Conservation (phyloP, 2,888 invertebrate genomes). For the Eurois occulta region DNA sequence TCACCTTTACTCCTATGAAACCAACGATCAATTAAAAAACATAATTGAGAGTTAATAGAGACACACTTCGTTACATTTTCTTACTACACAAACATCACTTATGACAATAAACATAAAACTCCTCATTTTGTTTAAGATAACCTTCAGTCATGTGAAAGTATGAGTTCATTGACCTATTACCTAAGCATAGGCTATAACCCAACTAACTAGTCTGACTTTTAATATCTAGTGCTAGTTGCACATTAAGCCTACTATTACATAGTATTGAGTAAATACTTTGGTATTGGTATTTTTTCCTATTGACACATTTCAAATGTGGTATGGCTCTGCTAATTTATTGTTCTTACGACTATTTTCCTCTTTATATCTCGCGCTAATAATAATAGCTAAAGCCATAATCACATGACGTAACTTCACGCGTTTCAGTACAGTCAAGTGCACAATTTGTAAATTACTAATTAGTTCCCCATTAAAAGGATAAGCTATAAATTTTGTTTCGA, state of each 20-base stretch:
- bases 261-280: constrained; percentile 32
- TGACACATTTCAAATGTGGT: constrained; percentile 41
- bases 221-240: constrained; percentile 55
- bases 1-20: not conserved
- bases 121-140: constrained; percentile 72
- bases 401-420: constrained; percentile 52
- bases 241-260: constrained; percentile 17
- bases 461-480: constrained; percentile 55
- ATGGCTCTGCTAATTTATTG: constrained; percentile 40
- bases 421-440: constrained; percentile 39
- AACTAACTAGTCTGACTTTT: constrained; percentile 61
- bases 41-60: constrained; percentile 19
- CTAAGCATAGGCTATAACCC: constrained; percentile 71
- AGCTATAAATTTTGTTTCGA: constrained; percentile 46
- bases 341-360: constrained; percentile 64
- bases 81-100: constrained; percentile 35
- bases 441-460: constrained; percentile 51
- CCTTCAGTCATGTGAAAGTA: constrained; percentile 82
- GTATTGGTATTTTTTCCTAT: constrained; percentile 37
- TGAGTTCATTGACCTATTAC: constrained; percentile 81
- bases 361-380: constrained; percentile 60
- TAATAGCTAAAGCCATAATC: constrained; percentile 55
- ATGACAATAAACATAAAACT: constrained; percentile 62
- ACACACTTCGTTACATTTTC: constrained; percentile 16
- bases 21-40: constrained; percentile 11